Base-by-base conservation (phyloP, 2,797 vertebrate genomes). In the Coccyzus lansbergi region DNA sequence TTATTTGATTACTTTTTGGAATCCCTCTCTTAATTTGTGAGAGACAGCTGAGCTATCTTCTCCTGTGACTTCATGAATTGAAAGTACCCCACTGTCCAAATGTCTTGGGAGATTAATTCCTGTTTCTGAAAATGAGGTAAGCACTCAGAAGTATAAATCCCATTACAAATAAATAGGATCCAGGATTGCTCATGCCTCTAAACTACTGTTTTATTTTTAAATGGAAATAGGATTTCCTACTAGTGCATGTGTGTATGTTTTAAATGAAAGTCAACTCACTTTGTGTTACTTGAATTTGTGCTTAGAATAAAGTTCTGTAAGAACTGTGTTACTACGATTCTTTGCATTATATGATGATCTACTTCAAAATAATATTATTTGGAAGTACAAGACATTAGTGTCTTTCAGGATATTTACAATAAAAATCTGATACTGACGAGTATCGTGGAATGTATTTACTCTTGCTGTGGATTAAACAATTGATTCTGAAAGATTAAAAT, bases 401-500 rank as follows among this genome's bases (percentile, higher is more conserved):
- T 92, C 90, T 94, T 60, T 76, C 36, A 79, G 40, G 70, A 58
- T 96, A 44, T 96, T 97, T 95, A 91, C 86, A 93, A 58, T 92
- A 87, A 88, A 77, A 95, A 78, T 68, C 83, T 81, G 53, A 60
- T 77, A 80, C 67, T 90, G 90, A 95, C 79, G 94, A 78, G 71
- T 58, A 51, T 83, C 62, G 76, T 82, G 76, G 71, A 76, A 68
- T 86, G 24, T 71, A 83, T 90, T 85, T 94, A 81, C 92, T 92
- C 58, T 49, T 65, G 86, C 92, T 93, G 79, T 84, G 86, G 91
- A 97, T 97, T 96, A 97, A 97, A 97, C 94, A 97, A 83, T 95
- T 92, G 87, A 88, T 95, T 94, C 74, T 70, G 91, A 83, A 95
- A 96, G 86, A 97, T 95, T 97, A 96, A 97, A 97, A 96, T 96